phyloP scores from a whole-genome alignment of 2,888 invertebrate species.

The Ceriagrion tenellum region DNA sequence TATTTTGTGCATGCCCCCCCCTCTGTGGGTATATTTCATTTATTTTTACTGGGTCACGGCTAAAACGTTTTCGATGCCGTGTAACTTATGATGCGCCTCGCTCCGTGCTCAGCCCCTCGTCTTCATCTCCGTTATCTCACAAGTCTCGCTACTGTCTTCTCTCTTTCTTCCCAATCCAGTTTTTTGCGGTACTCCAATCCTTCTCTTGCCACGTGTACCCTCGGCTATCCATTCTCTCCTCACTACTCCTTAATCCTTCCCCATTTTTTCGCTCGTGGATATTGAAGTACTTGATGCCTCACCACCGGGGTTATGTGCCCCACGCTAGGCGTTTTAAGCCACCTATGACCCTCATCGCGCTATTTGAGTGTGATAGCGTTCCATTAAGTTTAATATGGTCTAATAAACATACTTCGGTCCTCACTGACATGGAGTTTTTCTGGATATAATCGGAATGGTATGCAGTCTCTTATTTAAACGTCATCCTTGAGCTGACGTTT shows the following conservation, averaged over 20 bases:
- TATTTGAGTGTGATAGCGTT: not conserved
- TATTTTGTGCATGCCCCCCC: not conserved
- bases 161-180: not conserved
- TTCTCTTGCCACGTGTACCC: not conserved
- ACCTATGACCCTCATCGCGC: not conserved
- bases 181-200: not conserved
- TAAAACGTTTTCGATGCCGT: slow-evolving; percentile 29
- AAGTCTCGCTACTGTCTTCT: not conserved
- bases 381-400: no score
- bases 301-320: not conserved
- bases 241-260: not conserved
- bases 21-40: not conserved
- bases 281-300: not conserved
- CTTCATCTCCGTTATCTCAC: not conserved
- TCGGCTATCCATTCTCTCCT: not conserved
- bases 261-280: not conserved
- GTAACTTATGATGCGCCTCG: slow-evolving; percentile 13
- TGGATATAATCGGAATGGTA: no score
- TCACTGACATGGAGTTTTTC: no score
- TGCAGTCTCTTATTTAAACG: no score
- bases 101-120: not conserved
- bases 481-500: no score
- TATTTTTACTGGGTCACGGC: slow-evolving; percentile 35
- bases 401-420: no score
- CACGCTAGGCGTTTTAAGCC: not conserved